Evolutionary conservation across 2,888 invertebrate genomes (phyloP), one percentile per base, ranked within the genome.

Genomic region (Zootermopsis nevadensis): DNA sequence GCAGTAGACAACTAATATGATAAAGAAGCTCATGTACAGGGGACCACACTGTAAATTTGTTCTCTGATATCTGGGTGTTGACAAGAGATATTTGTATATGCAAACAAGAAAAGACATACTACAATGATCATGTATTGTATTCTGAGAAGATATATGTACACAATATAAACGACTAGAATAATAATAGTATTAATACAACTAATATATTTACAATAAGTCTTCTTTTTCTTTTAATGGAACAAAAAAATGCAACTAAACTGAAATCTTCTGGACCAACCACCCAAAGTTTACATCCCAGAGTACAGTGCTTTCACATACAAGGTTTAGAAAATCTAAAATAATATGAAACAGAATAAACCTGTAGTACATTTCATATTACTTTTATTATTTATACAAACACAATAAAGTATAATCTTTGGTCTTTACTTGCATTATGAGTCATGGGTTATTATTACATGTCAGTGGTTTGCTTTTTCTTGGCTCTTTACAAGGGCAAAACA

Each of bases 101-200:
- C 19, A 48, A 48, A 48, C 3, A 48, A 48, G 15, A 31, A 69
- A 33, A 33, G 31, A 69, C 8, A 69, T 33, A 19, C 2, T 69
- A 31, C 3, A 69, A 2, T 69, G 31, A 69, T 22, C 69, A 69
- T 69, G 69, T 69, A 33, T 22, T 69, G 30, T 69, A 69, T 69
- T 69, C 24, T 31, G 33, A 69, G 33, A 69, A 33, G 69, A 69
- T 33, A 69, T 27, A 12, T 69, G 69, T 69, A 69, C 69, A 69
- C 33, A 74, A 74, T 33, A 72, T 10, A 33, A 72, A 72, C 10
- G 38, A 74, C 38, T 38, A 74, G 35, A 74, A 74, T 74, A 72
- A 72, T 72, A 72, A 72, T 72, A 24, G 35, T 72, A 74, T 19
- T 74, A 74, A 74, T 38, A 38, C 38, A 38, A 74, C n/a, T 38